These are phyloP conservation scores for Takifugu rubripes DNA, from an alignment of 2,797 vertebrate species.

Conservation along the genomic window DNA sequence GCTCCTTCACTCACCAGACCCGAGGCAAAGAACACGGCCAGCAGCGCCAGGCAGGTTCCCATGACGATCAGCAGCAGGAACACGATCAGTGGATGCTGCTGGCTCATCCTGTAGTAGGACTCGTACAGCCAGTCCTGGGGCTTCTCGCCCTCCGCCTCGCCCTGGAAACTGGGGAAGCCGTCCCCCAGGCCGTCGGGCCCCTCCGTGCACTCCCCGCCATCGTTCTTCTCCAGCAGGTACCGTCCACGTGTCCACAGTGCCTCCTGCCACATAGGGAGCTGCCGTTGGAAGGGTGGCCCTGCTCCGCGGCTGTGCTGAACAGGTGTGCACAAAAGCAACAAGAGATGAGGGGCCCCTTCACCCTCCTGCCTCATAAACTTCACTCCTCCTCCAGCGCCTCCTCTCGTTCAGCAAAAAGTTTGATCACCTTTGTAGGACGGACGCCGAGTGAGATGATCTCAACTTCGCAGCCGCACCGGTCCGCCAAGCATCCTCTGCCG, in stretches of 20 bases:
- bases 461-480: conserved; percentile 42
- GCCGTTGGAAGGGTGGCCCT: conserved; percentile 27
- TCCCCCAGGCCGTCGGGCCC: conserved; percentile 60
- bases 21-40: conserved; percentile 92
- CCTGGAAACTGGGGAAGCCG: conserved; percentile 51
- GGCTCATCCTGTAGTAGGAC: conserved; percentile 97
- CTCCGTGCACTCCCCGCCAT: conserved; percentile 66
- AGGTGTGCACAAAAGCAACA: conserved; percentile 4
- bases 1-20: conserved; percentile 83
- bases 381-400: conserved; percentile 6
- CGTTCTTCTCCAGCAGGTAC: conserved; percentile 87
- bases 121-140: conserved; percentile 95
- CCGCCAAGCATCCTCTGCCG: conserved; percentile 37
- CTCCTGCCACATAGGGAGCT: conserved; percentile 80
- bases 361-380: conserved; percentile 6
- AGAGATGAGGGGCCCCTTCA: conserved; percentile 14
- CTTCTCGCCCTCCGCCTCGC: conserved; percentile 68
- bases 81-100: conserved; percentile 97
- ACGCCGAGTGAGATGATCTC: conserved; percentile 17
- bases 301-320: conserved; percentile 20
- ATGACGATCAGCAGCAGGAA: conserved; percentile 97
- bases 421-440: conserved; percentile 20
- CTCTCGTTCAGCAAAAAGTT: conserved; percentile 38
- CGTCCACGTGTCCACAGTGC: conserved; percentile 84
- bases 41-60: conserved; percentile 92